Conservation (phyloP, 30 jellyfish, hydroid and myxozoan genomes). For the Aurelia aurita region DNA sequence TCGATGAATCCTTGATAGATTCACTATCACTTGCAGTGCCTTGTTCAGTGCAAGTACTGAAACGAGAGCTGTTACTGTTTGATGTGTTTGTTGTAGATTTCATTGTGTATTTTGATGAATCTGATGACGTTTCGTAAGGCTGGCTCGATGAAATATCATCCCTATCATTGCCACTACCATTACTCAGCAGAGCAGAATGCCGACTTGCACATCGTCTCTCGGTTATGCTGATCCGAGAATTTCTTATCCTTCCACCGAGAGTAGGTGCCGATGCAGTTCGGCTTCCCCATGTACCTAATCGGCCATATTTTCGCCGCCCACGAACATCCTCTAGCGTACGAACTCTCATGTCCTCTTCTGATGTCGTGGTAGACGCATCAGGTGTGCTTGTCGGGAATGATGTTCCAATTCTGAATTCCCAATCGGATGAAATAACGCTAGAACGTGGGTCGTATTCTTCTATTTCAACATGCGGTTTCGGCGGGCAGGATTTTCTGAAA, state of each 20-base stretch:
- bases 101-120: conserved; percentile 79
- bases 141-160: conserved; percentile 74
- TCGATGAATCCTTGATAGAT: conserved; percentile 36
- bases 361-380: conserved; percentile 92
- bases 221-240: conserved; percentile 68
- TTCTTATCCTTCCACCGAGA: conserved; percentile 83
- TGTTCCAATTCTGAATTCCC: conserved; percentile 95
- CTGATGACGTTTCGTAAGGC: conserved; percentile 89
- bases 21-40: conserved; percentile 77
- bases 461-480: conserved; percentile 94
- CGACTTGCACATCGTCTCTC: conserved; percentile 75
- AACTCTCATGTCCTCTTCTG: conserved; percentile 96
- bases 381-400: conserved; percentile 98
- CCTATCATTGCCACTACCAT: conserved; percentile 30
- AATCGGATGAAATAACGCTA: conserved; percentile 95
- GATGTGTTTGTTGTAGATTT: conserved; percentile 76
- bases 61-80: conserved; percentile 71
- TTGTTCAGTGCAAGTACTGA: conserved; percentile 77
- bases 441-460: conserved; percentile 98
- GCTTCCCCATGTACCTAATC: conserved; percentile 97
- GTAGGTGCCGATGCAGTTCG: conserved; percentile 99
- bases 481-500: conserved; percentile 84
- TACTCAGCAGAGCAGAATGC: conserved; percentile 65
- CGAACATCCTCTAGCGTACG: conserved; percentile 92
- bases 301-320: conserved; percentile 77